phyloP scores from a whole-genome alignment of 1,140 invertebrate species.

The Artemia franciscana region DNA sequence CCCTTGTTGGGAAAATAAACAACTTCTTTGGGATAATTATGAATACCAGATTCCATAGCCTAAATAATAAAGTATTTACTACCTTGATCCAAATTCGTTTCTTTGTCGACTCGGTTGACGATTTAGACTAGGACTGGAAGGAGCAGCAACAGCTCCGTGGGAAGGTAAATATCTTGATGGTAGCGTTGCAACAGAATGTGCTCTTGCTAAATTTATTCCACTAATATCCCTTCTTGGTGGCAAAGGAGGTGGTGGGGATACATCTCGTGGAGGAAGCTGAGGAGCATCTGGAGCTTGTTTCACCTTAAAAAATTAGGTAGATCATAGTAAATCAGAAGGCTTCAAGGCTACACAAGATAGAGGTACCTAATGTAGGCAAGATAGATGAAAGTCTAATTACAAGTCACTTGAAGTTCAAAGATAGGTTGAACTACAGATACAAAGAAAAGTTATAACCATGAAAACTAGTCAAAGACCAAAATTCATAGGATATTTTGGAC shows the following conservation, averaged over 20 bases:
- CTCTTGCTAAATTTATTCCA: slow-evolving; percentile 11
- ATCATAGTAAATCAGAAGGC: too few species aligned
- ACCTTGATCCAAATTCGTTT: slow-evolving; percentile 5
- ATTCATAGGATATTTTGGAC: too few species aligned
- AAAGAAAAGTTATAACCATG: too few species aligned
- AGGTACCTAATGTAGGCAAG: too few species aligned
- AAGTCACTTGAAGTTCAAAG: too few species aligned
- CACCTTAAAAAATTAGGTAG: slow-evolving; percentile 16
- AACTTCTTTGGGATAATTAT: too few species aligned
- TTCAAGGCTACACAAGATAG: too few species aligned
- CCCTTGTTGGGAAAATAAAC: too few species aligned
- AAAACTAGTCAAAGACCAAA: too few species aligned
- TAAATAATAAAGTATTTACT: not conserved
- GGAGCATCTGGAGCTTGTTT: slow-evolving; percentile 33
- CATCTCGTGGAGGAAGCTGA: slow-evolving; percentile 30
- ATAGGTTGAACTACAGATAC: too few species aligned
- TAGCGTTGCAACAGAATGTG: slow-evolving; percentile 11
- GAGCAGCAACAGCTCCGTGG: slow-evolving; percentile 8
- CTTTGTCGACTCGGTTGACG: slow-evolving; percentile 7
- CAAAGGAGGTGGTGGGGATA: slow-evolving; percentile 32
- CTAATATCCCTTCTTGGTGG: slow-evolving; percentile 28
- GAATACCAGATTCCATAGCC: not conserved
- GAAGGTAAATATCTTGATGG: slow-evolving; percentile 11
- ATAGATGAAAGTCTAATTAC: too few species aligned
- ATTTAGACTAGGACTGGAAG: slow-evolving; percentile 4